phyloP scores from a whole-genome alignment of 1,140 invertebrate genomes.

The Lepidostoma basale region DNA sequence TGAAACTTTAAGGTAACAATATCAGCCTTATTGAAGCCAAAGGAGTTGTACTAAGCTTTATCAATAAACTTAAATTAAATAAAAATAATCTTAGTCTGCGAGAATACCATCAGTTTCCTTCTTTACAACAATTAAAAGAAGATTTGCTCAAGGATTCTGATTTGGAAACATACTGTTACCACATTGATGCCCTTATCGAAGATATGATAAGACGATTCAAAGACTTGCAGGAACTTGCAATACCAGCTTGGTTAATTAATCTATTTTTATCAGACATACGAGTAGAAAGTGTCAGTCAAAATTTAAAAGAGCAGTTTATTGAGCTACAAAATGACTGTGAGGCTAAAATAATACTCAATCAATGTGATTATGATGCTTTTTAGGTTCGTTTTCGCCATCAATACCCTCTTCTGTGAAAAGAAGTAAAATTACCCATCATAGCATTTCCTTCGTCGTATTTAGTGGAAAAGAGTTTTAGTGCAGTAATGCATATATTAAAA shows the following conservation, averaged over 20 bases:
- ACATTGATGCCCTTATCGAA: conserved; percentile 20
- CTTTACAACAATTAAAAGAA: conserved; percentile 16
- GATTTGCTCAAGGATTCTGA: conserved; percentile 5
- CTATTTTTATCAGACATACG: neutral
- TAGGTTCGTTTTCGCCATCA: too few species aligned
- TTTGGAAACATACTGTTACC: conserved; percentile 9
- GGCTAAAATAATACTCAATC: too few species aligned
- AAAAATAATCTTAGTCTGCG: conserved; percentile 9
- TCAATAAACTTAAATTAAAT: conserved; percentile 9
- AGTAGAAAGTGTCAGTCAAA: neutral
- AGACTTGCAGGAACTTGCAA: conserved; percentile 17
- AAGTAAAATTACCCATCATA: too few species aligned
- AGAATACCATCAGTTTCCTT: conserved; percentile 11
- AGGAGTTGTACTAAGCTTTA: conserved; percentile 2
- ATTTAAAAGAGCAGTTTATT: conserved; percentile 22
- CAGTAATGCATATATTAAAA: too few species aligned
- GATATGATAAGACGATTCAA: conserved; percentile 21
- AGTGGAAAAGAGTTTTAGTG: too few species aligned
- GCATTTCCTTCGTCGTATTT: too few species aligned
- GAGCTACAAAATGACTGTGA: too few species aligned
- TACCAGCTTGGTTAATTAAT: conserved; percentile 23
- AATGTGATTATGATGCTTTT: too few species aligned
- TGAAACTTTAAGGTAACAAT: neutral
- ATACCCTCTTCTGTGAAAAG: too few species aligned
- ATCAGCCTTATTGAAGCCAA: conserved; percentile 12